Evolutionary conservation across 2,113 vertebrate genomes (phyloP).

Genomic region (Barnardius zonarius): DNA sequence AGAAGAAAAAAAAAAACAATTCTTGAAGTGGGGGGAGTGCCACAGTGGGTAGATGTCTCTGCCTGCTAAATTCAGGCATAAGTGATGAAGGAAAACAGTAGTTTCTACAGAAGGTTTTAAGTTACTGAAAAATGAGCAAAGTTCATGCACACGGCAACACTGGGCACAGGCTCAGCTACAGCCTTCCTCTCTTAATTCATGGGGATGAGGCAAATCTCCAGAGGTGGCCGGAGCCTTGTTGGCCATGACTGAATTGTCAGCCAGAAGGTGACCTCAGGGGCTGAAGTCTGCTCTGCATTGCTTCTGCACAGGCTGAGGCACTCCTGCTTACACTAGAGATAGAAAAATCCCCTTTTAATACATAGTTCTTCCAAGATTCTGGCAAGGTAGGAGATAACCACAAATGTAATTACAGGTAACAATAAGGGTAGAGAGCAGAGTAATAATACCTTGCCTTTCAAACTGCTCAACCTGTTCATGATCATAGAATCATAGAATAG

Average conservation of each 20-base stretch:
- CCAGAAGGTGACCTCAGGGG: not conserved
- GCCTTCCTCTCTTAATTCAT: not conserved
- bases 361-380: not conserved
- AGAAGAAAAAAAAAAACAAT: not conserved
- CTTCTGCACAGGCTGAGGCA: not conserved
- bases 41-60: not conserved
- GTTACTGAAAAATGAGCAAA: not conserved
- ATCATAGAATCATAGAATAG: not conserved
- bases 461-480: not conserved
- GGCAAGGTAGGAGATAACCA: not conserved
- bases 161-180: not conserved
- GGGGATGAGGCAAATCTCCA: not conserved
- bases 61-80: not conserved
- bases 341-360: not conserved
- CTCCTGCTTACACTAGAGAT: not conserved
- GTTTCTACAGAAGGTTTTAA: not conserved
- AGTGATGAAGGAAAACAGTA: not conserved
- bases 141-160: not conserved
- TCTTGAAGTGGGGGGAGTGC: not conserved
- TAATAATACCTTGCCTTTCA: not conserved
- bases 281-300: not conserved
- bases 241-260: not conserved
- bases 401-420: not conserved
- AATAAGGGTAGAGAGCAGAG: not conserved
- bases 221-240: not conserved